Base-by-base conservation (phyloP, 2,888 invertebrate species). In the Lamellibrachia satsuma region DNA sequence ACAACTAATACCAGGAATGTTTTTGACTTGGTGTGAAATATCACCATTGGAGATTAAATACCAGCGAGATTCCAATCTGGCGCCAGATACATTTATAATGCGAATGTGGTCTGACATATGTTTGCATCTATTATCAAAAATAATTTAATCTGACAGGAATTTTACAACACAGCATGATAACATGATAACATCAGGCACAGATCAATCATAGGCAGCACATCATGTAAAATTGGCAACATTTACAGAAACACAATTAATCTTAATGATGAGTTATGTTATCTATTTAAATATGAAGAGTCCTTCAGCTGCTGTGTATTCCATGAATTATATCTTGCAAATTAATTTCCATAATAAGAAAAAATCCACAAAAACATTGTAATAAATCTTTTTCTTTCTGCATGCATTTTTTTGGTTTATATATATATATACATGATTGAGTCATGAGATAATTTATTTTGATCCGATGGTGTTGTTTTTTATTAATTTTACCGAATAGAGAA, bases 1-100 rank as follows among this genome's bases (percentile, higher is more conserved):
- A 75, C 75, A 75, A n/a, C 75, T 75, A 75, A 75, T 75, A 75
- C 75, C 75, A 75, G 22, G 75, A 75, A 75, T 75, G 75, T 75
- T 75, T 75, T 75, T 75, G 15, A 15, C 75, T 75, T 22, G 22
- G 75, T 75, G 75, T 6, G 75, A 39, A 75, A 75, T 75, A 75
- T 15, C 75, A 75, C 75, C 6, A 75, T 75, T 75, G 75, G n/a
- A 75, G 75, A 75, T 75, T 75, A 75, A 75, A 75, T 75, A 75
- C 75, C 75, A 22, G 75, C 6, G 75, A 75, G 75, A 75, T 75
- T 15, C 15, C 22, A 75, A 75, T 75, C 75, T 22, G 75, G 15
- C 4, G n/a, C 4, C 75, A n/a, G 22, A 75, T 75, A 75, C 75
- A 22, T 15, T n/a, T 22, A 75, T 75, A 75, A 75, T 75, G 11